Conservation (phyloP, 2,797 vertebrate species). For the Luscinia megarhynchos region DNA sequence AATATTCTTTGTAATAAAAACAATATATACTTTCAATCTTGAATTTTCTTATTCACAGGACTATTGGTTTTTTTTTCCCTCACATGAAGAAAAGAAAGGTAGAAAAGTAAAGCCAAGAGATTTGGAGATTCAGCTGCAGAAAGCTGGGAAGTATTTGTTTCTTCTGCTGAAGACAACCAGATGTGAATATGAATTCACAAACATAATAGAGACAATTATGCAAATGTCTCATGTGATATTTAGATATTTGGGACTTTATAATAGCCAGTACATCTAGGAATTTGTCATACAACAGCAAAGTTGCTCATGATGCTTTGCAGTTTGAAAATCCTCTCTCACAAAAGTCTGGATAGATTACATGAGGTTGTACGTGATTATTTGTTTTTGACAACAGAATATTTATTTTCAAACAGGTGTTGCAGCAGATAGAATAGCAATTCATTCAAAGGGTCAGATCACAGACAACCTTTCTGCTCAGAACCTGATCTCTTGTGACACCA, state of each 20-base stretch:
- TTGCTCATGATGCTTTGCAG: neutral
- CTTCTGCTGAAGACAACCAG: neutral
- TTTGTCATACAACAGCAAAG: neutral
- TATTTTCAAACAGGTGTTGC: conserved; percentile 77
- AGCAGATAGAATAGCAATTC: conserved; percentile 81
- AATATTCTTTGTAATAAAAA: neutral
- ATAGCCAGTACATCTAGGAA: neutral
- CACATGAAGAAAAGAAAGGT: neutral
- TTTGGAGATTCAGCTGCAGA: neutral
- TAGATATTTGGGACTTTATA: neutral
- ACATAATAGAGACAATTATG: neutral
- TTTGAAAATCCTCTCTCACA: neutral
- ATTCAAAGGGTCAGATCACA: conserved; percentile 73
- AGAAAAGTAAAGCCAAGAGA: neutral
- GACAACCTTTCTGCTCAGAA: conserved; percentile 81
- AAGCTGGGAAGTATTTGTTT: neutral
- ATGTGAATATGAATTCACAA: neutral
- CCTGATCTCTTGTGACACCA: conserved; percentile 79
- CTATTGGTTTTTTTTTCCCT: neutral
- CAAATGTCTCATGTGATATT: neutral
- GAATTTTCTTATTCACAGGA: neutral
- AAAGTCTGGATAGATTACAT: neutral
- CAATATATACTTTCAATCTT: neutral
- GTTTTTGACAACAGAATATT: neutral
- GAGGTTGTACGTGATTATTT: neutral